Evolutionary conservation across 2,888 invertebrate species (phyloP).

Genomic region (Laothoe populi): DNA sequence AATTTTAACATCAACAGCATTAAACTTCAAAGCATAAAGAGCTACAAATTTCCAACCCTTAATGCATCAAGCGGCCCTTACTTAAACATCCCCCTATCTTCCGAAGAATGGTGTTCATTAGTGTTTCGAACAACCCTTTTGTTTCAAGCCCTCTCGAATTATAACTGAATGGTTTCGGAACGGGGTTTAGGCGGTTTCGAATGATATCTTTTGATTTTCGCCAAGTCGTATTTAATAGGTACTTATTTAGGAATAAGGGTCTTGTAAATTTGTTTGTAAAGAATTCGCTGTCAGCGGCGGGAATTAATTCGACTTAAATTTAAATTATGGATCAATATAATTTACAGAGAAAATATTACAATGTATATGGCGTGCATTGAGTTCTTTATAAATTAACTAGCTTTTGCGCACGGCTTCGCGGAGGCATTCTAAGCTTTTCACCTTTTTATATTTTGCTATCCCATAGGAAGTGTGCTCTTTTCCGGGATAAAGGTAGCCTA

Average conservation of each 20-base stretch:
- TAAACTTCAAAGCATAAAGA: not conserved
- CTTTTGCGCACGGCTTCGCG: too few relatives aligned
- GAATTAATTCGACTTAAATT: too few relatives aligned
- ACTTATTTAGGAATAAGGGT: not conserved
- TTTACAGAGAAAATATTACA: too few relatives aligned
- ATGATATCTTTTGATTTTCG: not conserved
- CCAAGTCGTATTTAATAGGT: constrained; percentile 1
- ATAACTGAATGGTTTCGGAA: not conserved
- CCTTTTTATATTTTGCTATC: too few relatives aligned
- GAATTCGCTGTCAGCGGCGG: not conserved
- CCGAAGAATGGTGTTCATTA: constrained; percentile 48
- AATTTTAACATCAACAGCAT: not conserved
- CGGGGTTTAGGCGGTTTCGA: constrained; percentile 6
- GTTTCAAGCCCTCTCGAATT: constrained; percentile 33
- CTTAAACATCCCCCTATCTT: constrained; percentile 30
- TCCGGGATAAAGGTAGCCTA: too few relatives aligned
- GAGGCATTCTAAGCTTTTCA: too few relatives aligned
- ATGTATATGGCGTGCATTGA: not conserved
- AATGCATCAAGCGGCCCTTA: constrained; percentile 20
- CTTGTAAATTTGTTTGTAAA: not conserved
- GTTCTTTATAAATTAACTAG: too few relatives aligned
- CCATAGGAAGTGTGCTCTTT: too few relatives aligned
- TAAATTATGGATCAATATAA: too few relatives aligned
- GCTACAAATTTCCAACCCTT: constrained; percentile 2
- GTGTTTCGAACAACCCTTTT: constrained; percentile 40